Conservation (phyloP, 1,140 invertebrate species). For the Pseudomyrmex sp. region DNA sequence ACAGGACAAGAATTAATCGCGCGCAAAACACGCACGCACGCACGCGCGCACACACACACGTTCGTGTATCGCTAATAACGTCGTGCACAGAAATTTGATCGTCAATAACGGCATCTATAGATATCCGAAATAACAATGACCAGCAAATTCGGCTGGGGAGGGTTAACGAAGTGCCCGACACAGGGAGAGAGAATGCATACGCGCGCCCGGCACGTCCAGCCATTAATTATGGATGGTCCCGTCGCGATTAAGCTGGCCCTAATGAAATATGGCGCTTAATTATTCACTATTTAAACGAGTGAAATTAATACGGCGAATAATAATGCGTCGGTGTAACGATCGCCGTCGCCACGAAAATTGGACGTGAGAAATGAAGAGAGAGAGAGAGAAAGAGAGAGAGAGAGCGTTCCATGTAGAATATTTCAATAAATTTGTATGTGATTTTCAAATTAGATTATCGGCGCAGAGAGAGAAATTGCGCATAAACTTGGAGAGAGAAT, state of each 20-base stretch:
- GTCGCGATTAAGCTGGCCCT: conserved; percentile 75
- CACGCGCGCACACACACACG: neutral
- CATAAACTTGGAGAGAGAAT: neutral
- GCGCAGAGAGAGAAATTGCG: neutral
- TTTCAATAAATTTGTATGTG: neutral
- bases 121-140: conserved; percentile 64
- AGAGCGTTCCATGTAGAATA: conserved; percentile 13
- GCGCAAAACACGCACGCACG: too few species aligned
- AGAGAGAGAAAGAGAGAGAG: neutral
- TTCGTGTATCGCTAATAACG: conserved; percentile 34
- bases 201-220: conserved; percentile 47
- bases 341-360: conserved; percentile 47
- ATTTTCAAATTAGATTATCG: too few species aligned
- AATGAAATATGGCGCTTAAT: conserved; percentile 79
- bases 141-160: conserved; percentile 50
- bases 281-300: conserved; percentile 77
- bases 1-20: conserved; percentile 13
- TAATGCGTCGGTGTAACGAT: conserved; percentile 20
- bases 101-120: conserved; percentile 51
- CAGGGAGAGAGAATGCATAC: conserved; percentile 20
- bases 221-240: conserved; percentile 76
- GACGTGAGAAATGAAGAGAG: conserved; percentile 48
- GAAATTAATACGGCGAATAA: conserved; percentile 73
- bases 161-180: conserved; percentile 70
- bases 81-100: conserved; percentile 55